phyloP scores from a whole-genome alignment of 30 jellyfish, hydroid and myxozoan species.

The Aurelia sp. region DNA sequence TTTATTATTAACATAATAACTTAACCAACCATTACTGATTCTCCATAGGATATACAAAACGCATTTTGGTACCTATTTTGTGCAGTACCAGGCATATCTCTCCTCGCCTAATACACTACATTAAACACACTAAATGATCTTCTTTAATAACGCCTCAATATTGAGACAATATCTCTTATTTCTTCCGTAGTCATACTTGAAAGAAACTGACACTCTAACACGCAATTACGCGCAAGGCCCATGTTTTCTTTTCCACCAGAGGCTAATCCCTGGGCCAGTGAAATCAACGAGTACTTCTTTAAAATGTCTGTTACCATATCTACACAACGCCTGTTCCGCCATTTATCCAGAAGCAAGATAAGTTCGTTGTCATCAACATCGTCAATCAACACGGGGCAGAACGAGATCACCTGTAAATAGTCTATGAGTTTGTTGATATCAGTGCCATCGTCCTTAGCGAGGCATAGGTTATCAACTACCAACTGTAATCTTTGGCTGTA shows the following conservation, averaged over 20 bases:
- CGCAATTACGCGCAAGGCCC: constrained; percentile 79
- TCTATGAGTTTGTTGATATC: constrained; percentile 38
- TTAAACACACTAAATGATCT: too few species aligned
- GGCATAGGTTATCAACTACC: constrained; percentile 43
- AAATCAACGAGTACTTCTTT: constrained; percentile 70
- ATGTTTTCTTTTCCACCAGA: constrained; percentile 52
- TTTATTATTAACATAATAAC: too few species aligned
- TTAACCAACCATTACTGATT: too few species aligned
- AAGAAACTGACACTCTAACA: constrained; percentile 84
- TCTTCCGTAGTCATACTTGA: constrained; percentile 66
- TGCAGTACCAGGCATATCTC: too few species aligned
- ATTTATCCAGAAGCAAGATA: constrained; percentile 48
- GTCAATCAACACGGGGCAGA: constrained; percentile 83
- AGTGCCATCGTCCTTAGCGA: constrained; percentile 15
- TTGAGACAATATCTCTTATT: constrained; percentile 16
- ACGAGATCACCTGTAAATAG: constrained; percentile 71
- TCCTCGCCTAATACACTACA: too few species aligned
- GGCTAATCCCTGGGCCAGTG: constrained; percentile 67
- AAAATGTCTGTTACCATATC: constrained; percentile 90
- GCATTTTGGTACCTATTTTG: too few species aligned
- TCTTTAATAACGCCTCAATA: neutral
- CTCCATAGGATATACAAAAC: too few species aligned
- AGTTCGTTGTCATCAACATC: constrained; percentile 48
- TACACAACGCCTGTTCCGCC: constrained; percentile 96
- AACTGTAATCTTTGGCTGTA: constrained; percentile 83